Conservation (phyloP, 2,113 vertebrate genomes). For the Canis aureus region DNA sequence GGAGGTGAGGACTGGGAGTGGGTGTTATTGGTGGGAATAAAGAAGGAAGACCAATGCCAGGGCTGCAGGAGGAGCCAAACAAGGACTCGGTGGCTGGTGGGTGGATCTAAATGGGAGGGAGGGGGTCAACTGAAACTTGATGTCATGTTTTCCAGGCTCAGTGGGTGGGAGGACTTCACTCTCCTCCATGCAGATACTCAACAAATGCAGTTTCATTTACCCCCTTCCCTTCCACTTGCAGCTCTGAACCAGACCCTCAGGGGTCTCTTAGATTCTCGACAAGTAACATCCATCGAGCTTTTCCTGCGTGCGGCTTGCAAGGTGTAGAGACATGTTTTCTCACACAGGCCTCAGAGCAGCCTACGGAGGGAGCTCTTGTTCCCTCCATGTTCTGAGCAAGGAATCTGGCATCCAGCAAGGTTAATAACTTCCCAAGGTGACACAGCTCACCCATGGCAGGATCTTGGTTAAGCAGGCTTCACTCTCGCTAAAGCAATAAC, state of each 20-base stretch:
- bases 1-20: neutral
- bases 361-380: neutral
- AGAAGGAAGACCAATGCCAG: neutral
- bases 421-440: neutral
- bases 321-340: neutral
- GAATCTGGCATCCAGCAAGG: neutral
- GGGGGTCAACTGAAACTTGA: fast-evolving
- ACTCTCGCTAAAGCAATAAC: neutral
- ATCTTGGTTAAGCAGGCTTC: neutral
- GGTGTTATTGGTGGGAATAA: neutral
- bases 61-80: neutral
- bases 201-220: neutral
- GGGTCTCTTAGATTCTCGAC: neutral
- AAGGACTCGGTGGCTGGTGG: neutral
- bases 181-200: neutral
- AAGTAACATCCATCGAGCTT: neutral
- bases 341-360: neutral
- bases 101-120: neutral
- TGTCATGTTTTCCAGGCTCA: neutral
- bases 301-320: neutral
- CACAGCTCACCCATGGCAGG: neutral
- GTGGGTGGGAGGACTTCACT: neutral
- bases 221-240: neutral
- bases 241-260: neutral
- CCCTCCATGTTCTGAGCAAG: neutral